Evolutionary conservation across 2,113 vertebrate genomes (phyloP).

Genomic region (Anoplopoma fimbria): DNA sequence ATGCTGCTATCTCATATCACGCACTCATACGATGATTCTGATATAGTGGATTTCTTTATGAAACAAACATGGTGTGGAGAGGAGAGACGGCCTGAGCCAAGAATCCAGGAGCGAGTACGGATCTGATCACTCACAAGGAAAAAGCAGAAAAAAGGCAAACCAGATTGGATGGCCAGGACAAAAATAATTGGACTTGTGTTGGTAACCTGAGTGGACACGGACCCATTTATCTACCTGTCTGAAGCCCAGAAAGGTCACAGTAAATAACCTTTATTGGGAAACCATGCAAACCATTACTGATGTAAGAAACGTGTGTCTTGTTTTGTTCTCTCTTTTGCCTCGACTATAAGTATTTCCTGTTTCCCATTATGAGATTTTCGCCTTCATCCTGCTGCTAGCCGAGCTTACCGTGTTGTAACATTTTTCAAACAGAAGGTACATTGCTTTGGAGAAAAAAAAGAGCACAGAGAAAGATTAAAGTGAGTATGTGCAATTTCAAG

Average conservation of each 20-base stretch:
- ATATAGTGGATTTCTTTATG: constrained; percentile 69
- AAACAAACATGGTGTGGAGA: constrained; percentile 67
- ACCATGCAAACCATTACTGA: constrained; percentile 35
- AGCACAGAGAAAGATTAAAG: not conserved
- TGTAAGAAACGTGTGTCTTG: constrained; percentile 11
- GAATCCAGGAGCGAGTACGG: constrained; percentile 34
- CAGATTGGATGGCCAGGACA: constrained; percentile 41
- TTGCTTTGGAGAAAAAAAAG: not conserved
- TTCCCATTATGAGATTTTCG: not conserved
- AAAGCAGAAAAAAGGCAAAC: constrained; percentile 48
- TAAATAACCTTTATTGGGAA: constrained; percentile 31
- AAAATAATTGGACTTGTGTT: constrained; percentile 64
- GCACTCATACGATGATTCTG: constrained; percentile 59
- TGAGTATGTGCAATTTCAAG: not conserved
- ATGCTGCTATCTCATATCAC: constrained; percentile 64
- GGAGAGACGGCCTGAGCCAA: not conserved
- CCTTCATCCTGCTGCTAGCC: not conserved
- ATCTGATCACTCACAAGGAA: constrained; percentile 56
- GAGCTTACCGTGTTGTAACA: not conserved
- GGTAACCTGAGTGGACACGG: constrained; percentile 62
- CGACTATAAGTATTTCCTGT: not conserved
- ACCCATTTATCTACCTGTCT: constrained; percentile 70
- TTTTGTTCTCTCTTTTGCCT: constrained; percentile 5
- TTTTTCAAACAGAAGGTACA: not conserved
- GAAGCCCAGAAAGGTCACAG: constrained; percentile 59